These are phyloP conservation scores for Tangara arthus DNA, from an alignment of 2,797 vertebrate species.

Conservation along the genomic window DNA sequence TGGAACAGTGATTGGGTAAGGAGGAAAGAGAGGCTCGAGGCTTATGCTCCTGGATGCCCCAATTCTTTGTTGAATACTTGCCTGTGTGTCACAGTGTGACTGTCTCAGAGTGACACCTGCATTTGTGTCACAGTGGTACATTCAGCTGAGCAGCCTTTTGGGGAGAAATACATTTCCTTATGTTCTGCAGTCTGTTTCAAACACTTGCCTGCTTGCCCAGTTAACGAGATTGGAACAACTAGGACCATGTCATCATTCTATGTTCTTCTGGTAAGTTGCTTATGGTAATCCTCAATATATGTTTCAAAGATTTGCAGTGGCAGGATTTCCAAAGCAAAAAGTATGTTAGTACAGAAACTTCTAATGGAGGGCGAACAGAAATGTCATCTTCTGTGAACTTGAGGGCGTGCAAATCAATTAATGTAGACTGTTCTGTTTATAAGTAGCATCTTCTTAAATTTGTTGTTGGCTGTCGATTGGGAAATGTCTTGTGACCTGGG, in stretches of 20 bases:
- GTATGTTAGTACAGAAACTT: neutral
- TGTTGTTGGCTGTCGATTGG: neutral
- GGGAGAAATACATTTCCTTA: neutral
- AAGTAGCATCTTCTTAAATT: neutral
- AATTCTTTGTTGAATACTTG: neutral
- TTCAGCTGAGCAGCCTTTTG: neutral
- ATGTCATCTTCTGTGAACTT: neutral
- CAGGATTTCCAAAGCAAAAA: neutral
- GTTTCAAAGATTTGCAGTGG: neutral
- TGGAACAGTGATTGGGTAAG: neutral
- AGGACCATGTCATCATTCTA: neutral
- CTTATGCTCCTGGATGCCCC: neutral
- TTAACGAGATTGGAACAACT: neutral
- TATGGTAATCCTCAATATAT: neutral
- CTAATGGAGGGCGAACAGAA: neutral
- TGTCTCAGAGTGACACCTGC: neutral
- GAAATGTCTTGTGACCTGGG: neutral
- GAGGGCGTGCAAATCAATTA: neutral
- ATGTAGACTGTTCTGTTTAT: neutral
- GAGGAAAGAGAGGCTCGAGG: neutral
- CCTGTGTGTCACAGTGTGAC: neutral
- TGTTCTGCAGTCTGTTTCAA: slow-evolving; percentile 5
- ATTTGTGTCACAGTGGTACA: neutral
- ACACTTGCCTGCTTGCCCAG: neutral
- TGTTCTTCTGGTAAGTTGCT: neutral